Base-by-base conservation (phyloP, 2,113 vertebrate species). In the Trematomus loennbergii region DNA sequence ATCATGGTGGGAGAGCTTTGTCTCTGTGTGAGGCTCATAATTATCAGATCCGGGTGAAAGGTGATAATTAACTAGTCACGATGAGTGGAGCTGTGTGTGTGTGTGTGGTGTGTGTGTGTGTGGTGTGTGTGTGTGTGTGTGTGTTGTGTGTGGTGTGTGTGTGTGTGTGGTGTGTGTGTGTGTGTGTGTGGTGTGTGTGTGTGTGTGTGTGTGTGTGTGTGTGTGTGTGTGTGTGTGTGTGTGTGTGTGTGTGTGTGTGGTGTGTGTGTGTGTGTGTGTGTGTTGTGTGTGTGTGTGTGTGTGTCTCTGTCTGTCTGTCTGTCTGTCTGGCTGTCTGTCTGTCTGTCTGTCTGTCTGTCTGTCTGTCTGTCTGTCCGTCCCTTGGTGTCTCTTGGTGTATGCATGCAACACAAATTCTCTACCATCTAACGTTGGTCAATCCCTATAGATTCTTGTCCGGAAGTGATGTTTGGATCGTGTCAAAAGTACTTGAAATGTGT, bases 1-100 rank as follows among this genome's bases (percentile, higher is more conserved):
- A 72, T 59, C 20, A n/a, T 50, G 20, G 61, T 50, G 85, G 84
- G 77, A 64, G 78, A 73, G 72, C 72, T 68, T 67, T 84, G 76
- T 83, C 85, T 83, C 84, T 79, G 53, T 87, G 81, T 75, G 74
- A 83, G 74, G 81, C 77, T 74, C 75, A 72, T 93, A 91, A 95
- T 95, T 92, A 94, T 60, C 33, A 79, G 81, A 82, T 94, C 83
- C 72, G 61, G 74, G 43, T 62, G 92, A 91, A 55, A 87, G 78
- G 91, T 89, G 87, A 89, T 93, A 90, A 94, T 94, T 94, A 94
- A 80, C 62, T 46, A 81, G 83, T 92, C 89, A 87, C 17, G 1
- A 53, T 25, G 52, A 62, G 16, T 33, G 9, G 18, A 36, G 50
- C 4, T 52, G 48, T 33, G 25, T 20, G 49, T 52, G 25, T 66